Conservation (phyloP, 2,113 vertebrate genomes). For the Candoia aspera region DNA sequence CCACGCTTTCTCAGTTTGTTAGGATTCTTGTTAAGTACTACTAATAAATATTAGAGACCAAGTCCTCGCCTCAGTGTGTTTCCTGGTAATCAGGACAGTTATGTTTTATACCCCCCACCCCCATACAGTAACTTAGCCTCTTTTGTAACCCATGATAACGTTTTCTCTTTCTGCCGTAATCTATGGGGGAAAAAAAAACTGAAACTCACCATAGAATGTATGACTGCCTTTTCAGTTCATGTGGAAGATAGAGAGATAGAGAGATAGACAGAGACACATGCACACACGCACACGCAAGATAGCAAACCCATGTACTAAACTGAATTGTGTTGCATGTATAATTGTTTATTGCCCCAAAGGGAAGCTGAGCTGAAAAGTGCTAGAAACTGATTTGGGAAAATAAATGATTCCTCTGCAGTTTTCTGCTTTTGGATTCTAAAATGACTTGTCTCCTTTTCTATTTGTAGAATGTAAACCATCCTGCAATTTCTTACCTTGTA, state of each 20-base stretch:
- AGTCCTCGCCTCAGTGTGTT: too few species aligned
- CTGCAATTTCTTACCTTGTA: neutral
- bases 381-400: neutral
- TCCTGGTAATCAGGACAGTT: too few species aligned
- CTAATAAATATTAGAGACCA: too few species aligned
- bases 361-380: neutral
- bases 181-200: neutral
- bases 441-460: neutral
- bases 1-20: too few species aligned
- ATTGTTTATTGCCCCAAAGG: neutral
- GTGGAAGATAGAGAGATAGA: neutral
- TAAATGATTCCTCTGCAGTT: neutral
- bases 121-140: neutral
- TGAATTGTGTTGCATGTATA: neutral
- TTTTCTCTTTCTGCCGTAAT: neutral
- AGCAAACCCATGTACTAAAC: neutral
- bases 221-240: neutral
- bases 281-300: neutral
- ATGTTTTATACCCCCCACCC: rapidly evolving
- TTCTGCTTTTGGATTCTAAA: neutral
- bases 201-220: neutral
- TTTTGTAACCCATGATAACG: neutral
- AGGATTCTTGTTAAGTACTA: too few species aligned
- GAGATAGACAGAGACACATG: neutral
- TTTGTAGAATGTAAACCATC: neutral